Evolutionary conservation across 2,113 vertebrate genomes (phyloP).

Genomic region (Anhinga anhinga): DNA sequence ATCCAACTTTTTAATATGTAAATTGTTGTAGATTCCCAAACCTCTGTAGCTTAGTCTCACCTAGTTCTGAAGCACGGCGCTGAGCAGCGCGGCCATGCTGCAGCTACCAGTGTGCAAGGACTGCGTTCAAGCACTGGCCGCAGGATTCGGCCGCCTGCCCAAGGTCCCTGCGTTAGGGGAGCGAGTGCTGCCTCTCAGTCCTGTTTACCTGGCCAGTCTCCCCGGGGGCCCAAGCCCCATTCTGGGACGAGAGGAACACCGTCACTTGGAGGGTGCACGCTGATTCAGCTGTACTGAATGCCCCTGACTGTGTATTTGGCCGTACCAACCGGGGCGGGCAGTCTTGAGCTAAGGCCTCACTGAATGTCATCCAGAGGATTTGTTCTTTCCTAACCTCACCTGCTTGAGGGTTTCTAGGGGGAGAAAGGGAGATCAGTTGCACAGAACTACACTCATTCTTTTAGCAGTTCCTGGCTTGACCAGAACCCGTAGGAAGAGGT

Average conservation of each 20-base stretch:
- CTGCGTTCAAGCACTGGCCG: fast-evolving
- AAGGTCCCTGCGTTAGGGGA: fast-evolving
- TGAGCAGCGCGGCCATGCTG: background rate
- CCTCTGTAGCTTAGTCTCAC: background rate
- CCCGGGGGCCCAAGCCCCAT: background rate
- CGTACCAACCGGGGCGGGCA: background rate
- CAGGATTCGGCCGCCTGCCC: background rate
- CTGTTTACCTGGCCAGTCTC: background rate
- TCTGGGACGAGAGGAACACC: background rate
- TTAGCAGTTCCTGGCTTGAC: background rate
- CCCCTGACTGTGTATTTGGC: background rate
- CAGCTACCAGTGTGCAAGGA: fast-evolving
- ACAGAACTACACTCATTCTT: background rate
- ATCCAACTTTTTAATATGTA: background rate
- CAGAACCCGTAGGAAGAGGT: background rate
- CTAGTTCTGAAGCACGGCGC: background rate
- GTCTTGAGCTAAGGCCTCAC: background rate
- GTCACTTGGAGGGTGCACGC: fast-evolving
- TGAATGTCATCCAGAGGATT: background rate
- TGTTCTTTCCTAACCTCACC: background rate
- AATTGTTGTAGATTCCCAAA: background rate
- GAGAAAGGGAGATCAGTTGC: background rate
- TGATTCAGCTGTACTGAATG: no score
- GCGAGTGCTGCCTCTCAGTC: background rate
- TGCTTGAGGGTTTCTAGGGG: background rate